Evolutionary conservation across 1,140 invertebrate genomes (phyloP).

Genomic region (Drosophila pseudoananassae): DNA sequence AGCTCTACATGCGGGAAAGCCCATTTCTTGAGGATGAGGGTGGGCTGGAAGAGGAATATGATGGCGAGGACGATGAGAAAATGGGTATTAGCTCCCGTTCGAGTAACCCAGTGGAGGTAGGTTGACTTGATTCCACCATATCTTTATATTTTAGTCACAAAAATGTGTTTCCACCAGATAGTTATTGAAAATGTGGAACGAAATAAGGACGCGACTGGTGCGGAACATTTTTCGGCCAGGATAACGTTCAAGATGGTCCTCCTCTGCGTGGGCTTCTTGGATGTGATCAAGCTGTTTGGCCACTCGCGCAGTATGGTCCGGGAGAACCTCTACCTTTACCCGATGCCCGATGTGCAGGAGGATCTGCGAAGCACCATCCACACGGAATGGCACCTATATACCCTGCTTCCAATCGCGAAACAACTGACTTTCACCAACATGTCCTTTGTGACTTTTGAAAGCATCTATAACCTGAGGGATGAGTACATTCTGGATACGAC

Average conservation of each 20-base stretch:
- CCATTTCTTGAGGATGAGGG: neutral
- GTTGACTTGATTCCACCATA: neutral
- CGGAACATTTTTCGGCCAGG: neutral
- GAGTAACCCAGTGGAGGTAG: neutral
- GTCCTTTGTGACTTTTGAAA: slow-evolving; percentile 63
- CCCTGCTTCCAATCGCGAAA: slow-evolving; percentile 68
- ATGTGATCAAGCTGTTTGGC: slow-evolving; percentile 66
- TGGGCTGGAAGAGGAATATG: neutral
- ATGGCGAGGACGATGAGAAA: neutral
- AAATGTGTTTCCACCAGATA: neutral
- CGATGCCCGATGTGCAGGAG: slow-evolving; percentile 44
- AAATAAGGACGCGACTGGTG: neutral
- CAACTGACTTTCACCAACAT: slow-evolving; percentile 61
- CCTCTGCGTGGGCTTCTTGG: slow-evolving; percentile 61
- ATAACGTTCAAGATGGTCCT: slow-evolving; percentile 18
- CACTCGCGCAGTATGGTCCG: slow-evolving; percentile 50
- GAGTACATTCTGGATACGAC: slow-evolving; percentile 33
- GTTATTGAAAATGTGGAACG: neutral
- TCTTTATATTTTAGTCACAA: no score
- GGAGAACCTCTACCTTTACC: slow-evolving; percentile 53
- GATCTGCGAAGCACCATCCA: slow-evolving; percentile 41
- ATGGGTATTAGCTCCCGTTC: neutral
- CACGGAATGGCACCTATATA: slow-evolving; percentile 71
- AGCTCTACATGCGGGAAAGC: slow-evolving; percentile 43
- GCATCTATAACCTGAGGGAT: slow-evolving; percentile 60